phyloP scores from a whole-genome alignment of 2,113 vertebrate species.

The Lamprotornis superbus region DNA sequence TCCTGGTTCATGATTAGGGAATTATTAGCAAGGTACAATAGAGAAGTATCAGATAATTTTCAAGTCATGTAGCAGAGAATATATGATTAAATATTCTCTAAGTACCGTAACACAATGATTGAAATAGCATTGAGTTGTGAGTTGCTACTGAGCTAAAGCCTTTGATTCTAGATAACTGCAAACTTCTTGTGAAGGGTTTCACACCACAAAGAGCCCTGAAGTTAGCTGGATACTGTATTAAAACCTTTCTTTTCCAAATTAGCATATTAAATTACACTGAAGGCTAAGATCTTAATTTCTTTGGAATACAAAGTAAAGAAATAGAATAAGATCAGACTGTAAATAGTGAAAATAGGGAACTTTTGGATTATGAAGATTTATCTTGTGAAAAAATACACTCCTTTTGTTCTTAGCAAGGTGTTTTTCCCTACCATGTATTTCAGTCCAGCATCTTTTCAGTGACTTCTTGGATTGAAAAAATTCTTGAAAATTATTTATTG shows the following conservation, averaged over 20 bases:
- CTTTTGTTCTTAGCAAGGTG: not conserved
- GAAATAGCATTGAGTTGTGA: not conserved
- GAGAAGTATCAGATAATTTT: not conserved
- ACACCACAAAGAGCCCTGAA: not conserved
- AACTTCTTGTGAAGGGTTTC: not conserved
- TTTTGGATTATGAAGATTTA: not conserved
- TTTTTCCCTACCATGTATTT: not conserved
- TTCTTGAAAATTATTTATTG: not conserved
- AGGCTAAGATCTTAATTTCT: not conserved
- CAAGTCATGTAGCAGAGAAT: not conserved
- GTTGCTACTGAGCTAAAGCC: not conserved
- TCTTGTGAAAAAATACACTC: not conserved
- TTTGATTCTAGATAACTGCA: not conserved
- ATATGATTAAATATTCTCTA: not conserved
- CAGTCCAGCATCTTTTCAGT: not conserved
- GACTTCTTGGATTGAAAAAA: not conserved
- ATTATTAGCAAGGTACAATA: not conserved
- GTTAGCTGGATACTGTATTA: not conserved
- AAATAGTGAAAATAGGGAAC: not conserved
- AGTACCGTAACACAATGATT: not conserved
- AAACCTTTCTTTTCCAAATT: not conserved
- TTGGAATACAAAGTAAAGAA: not conserved
- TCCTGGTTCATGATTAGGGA: not conserved
- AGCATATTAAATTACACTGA: not conserved
- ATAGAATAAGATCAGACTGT: not conserved